Conservation (phyloP, 2,113 vertebrate genomes). For the Natator depressus region DNA sequence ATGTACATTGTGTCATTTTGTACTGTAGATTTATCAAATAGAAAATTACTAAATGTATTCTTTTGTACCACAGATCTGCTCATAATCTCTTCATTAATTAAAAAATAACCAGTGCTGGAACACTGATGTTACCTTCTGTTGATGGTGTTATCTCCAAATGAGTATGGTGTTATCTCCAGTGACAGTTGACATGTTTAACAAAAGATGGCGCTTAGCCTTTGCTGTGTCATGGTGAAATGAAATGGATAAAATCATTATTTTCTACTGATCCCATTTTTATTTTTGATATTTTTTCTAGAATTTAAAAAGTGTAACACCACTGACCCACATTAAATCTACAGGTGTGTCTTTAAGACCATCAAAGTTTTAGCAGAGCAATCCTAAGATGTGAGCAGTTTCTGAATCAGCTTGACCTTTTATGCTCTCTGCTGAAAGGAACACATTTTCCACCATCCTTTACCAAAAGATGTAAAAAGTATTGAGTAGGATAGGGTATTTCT, state of each 20-base stretch:
- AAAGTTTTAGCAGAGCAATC: background rate
- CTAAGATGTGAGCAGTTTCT: background rate
- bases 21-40: background rate
- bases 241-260: background rate
- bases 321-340: background rate
- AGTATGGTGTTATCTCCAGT: too few relatives aligned
- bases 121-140: background rate
- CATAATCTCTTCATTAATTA: background rate
- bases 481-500: background rate
- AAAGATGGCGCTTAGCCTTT: background rate
- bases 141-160: background rate
- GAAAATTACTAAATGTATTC: background rate
- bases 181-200: background rate
- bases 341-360: background rate
- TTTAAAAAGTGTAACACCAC: background rate
- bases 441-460: background rate
- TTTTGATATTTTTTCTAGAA: background rate
- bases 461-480: background rate
- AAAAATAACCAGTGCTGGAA: background rate
- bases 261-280: background rate
- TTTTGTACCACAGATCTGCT: background rate
- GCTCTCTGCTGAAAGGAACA: background rate
- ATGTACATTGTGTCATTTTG: background rate
- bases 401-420: background rate
- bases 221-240: background rate